phyloP scores from a whole-genome alignment of 2,888 invertebrate genomes.

The Drosophila neotestacea region DNA sequence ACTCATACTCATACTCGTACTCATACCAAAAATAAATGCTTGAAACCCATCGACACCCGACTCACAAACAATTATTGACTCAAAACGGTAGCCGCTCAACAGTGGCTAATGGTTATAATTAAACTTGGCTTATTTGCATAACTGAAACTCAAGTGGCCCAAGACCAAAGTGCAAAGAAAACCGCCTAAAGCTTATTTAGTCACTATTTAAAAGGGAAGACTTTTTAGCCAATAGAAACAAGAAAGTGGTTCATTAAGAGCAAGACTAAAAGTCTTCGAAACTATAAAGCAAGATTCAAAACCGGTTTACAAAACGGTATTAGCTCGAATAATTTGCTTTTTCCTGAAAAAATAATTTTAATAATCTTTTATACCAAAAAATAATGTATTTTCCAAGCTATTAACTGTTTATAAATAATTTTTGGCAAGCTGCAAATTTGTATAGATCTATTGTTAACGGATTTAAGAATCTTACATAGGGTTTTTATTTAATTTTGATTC shows the following conservation, averaged over 20 bases:
- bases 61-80: slow-evolving; percentile 56
- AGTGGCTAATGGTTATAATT: slow-evolving; percentile 82
- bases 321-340: no score
- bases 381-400: no score
- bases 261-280: neutral
- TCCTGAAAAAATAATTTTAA: no score
- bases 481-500: no score
- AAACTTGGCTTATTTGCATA: slow-evolving; percentile 78
- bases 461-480: no score
- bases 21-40: slow-evolving; percentile 4
- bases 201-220: slow-evolving; percentile 19
- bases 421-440: no score
- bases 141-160: slow-evolving; percentile 29
- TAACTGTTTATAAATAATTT: no score
- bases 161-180: slow-evolving; percentile 28
- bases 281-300: no score
- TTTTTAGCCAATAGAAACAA: neutral
- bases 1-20: neutral
- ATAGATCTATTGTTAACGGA: no score
- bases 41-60: slow-evolving; percentile 17
- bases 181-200: slow-evolving; percentile 16
- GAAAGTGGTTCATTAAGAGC: neutral
- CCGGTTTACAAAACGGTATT: no score
- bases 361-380: no score
- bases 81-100: slow-evolving; percentile 82